Base-by-base conservation (phyloP, 2,888 invertebrate species). In the Drosophila acutilabella region DNA sequence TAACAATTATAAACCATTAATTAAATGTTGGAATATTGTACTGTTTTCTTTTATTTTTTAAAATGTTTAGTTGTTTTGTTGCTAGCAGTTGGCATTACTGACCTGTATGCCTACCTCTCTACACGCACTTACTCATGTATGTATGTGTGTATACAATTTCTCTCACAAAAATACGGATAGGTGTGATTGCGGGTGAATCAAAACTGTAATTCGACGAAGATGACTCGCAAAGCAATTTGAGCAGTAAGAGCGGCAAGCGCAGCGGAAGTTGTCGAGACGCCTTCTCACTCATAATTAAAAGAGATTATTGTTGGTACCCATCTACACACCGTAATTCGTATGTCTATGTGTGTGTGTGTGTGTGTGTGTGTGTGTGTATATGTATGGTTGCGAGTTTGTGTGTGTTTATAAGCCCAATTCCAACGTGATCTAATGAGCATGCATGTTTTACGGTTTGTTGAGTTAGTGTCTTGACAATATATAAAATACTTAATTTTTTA, bases 241-340 rank as follows among this genome's bases (percentile, higher is more conserved):
- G 68, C 67, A 82, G 72, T 76, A 80, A 71, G 70, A 80, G 69
- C 53, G 52, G 69, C 53, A 72, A 75, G 33, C 80, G 70, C 69
- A 78, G 64, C 84, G 84, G 84, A 84, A 83, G 89, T 84, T 74
- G 89, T 70, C 76, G 88, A 84, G 84, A 84, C 84, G 88, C 56
- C 81, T 78, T 87, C 84, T 85, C 74, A 69, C 84, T 75, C 70
- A 74, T 81, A 84, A 84, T 89, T 84, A 87, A 89, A 84, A 89
- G 70, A 80, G 78, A 83, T 84, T 87, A 89, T 87, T 87, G 64
- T 56, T 64, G 56, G 66, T 60, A 50, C 51, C 54, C 70, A 45
- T 33, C 30, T 47, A 11, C 23, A 20, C 38, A 51, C 13, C 1
- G 36, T 36, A 14, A 18, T 33, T 30, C 33, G 23, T 40, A 18